Evolutionary conservation across 2,113 vertebrate species (phyloP).

Genomic region (Cynopterus brachyotis): DNA sequence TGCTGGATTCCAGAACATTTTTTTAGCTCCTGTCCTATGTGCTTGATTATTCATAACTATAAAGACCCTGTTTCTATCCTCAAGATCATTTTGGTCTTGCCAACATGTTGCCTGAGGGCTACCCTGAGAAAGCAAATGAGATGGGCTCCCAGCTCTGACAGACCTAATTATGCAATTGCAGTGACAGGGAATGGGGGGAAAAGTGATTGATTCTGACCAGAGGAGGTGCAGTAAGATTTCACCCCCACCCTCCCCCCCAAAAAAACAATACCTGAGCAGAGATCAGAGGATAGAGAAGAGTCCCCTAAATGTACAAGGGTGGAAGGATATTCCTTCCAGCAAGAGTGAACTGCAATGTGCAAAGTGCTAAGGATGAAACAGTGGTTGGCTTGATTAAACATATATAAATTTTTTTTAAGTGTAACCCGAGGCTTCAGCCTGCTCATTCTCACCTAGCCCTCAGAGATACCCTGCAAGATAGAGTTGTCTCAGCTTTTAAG

Average conservation of each 20-base stretch:
- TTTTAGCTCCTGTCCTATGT: not conserved
- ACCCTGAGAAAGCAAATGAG: not conserved
- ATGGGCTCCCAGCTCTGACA: not conserved
- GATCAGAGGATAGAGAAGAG: not conserved
- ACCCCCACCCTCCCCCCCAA: too few species aligned
- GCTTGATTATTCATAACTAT: not conserved
- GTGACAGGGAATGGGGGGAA: not conserved
- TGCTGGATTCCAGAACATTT: not conserved
- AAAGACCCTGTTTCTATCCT: conserved; percentile 2
- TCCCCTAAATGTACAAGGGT: not conserved
- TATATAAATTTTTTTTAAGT: not conserved
- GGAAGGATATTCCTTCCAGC: not conserved
- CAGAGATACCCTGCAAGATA: not conserved
- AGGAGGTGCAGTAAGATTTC: not conserved
- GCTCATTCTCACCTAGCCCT: not conserved
- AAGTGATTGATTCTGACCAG: not conserved
- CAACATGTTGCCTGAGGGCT: not conserved
- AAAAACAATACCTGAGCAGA: not conserved
- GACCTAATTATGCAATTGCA: not conserved
- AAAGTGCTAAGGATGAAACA: not conserved
- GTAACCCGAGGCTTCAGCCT: not conserved
- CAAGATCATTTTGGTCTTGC: not conserved
- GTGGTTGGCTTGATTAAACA: not conserved
- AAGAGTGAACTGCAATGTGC: not conserved
- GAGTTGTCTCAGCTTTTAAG: not conserved